Evolutionary conservation across 2,797 vertebrate genomes (phyloP), one percentile per base, ranked within the genome.

Genomic region (Otolemur crassicaudatus): DNA sequence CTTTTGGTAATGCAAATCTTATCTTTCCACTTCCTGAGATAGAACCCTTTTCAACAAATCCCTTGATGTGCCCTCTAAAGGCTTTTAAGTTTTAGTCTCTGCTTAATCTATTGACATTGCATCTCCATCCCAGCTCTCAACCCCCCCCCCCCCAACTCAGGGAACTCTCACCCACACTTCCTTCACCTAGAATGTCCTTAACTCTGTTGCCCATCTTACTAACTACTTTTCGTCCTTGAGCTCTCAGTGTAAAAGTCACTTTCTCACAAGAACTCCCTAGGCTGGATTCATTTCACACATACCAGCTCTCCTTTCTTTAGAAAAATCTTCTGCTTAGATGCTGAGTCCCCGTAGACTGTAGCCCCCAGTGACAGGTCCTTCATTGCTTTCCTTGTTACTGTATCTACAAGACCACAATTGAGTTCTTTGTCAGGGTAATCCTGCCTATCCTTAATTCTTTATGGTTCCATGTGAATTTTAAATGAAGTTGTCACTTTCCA

Each of bases 401-500:
- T 56, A 27, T 63, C 43, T 40, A 86, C 79, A 56, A 40, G 11
- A 69, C 29, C 22, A 40, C 34, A 29, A 4, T 43, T 90, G 43
- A 58, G 19, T 87, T 70, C 27, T 85, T 58, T 46, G 25, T 79
- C 25, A 79, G 43, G 58, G 20, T 19, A 11, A 5, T 67, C 13
- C 58, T 93, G 31, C 13, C 56, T 84, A 31, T 58, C 72, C 29
- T 58, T 73, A 80, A 75, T 49, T 73, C 49, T 69, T 93, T 79
- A 61, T 27, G 65, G 81, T 90, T 81, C 49, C 25, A 20, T 60
- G 14, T 61, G 49, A 83, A 25, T 53, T 53, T 22, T 61, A 73
- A 13, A 72, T 80, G 23, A 31, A 58, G 20, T 43, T 58, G 81
- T 29, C 4, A 20, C 85, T 79, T 43, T 76, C 4, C 79, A 77